Conservation (phyloP, 2,113 vertebrate genomes). For the Hemibagrus wyckioides region DNA sequence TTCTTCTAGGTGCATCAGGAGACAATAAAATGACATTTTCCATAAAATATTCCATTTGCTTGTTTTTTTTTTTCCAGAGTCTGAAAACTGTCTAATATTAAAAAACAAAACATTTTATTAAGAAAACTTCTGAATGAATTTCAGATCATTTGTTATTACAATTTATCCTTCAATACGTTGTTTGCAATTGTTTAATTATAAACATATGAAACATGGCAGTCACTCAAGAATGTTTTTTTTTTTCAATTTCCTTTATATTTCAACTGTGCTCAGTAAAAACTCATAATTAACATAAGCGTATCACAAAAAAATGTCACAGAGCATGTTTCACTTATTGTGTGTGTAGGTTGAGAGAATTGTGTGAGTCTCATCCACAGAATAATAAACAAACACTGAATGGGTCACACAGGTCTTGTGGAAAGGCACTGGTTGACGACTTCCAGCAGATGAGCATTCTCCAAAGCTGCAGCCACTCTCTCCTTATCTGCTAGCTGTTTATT, state of each 20-base stretch:
- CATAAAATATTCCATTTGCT: background rate
- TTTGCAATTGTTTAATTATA: background rate
- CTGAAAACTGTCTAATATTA: background rate
- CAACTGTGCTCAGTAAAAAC: background rate
- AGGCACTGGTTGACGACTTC: slow-evolving; percentile 98
- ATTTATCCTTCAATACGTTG: background rate
- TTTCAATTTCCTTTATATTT: background rate
- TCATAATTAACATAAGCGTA: background rate
- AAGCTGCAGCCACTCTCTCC: slow-evolving; percentile 92
- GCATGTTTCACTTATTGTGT: background rate
- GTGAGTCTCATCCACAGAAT: background rate
- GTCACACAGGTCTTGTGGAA: slow-evolving; percentile 68
- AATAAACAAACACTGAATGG: background rate
- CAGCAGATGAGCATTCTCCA: slow-evolving; percentile 93
- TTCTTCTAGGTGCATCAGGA: background rate
- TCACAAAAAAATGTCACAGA: background rate
- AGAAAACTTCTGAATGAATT: background rate
- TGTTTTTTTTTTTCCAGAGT: background rate
- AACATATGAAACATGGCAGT: background rate
- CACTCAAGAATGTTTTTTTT: background rate
- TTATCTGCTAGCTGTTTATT: slow-evolving; percentile 98
- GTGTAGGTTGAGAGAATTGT: background rate
- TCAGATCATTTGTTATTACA: background rate
- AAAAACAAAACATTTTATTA: background rate
- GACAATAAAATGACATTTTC: background rate